phyloP scores from a whole-genome alignment of 2,888 invertebrate genomes.

The Tyria jacobaeae region DNA sequence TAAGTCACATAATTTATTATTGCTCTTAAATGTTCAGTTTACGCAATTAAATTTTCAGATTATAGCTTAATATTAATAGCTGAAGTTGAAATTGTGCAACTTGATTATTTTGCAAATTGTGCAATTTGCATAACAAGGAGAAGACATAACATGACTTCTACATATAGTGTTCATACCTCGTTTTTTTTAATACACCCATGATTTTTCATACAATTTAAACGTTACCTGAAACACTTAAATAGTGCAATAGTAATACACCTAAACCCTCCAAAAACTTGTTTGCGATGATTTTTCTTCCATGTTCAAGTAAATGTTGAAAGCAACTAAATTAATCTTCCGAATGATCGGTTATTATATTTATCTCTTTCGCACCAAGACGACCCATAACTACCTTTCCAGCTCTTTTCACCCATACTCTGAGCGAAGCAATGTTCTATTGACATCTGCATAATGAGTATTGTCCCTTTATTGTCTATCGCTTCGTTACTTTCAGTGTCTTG shows the following conservation, averaged over 20 bases:
- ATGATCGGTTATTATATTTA: conserved; percentile 4
- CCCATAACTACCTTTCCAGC: conserved; percentile 19
- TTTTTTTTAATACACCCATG: not conserved
- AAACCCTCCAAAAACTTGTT: not conserved
- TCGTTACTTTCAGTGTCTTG: conserved; percentile 37
- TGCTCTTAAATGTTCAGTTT: no score
- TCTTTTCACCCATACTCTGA: conserved; percentile 21
- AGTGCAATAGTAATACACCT: no score
- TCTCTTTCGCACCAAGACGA: conserved; percentile 14
- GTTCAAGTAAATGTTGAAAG: not conserved
- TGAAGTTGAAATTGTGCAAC: no score
- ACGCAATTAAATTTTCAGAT: no score
- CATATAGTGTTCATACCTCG: no score
- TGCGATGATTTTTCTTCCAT: not conserved
- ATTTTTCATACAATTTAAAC: not conserved
- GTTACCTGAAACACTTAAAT: not conserved
- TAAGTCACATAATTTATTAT: no score
- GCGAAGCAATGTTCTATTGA: conserved; percentile 47
- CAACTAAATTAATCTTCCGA: not conserved
- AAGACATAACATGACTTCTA: no score
- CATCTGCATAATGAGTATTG: conserved; percentile 56
- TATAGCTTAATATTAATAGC: no score
- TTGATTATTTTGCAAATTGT: no score
- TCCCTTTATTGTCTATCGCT: conserved; percentile 41
- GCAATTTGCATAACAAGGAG: no score